Evolutionary conservation across 2,113 vertebrate species (phyloP), one percentile per base, ranked within the genome.

Genomic region (Sula dactylatra): DNA sequence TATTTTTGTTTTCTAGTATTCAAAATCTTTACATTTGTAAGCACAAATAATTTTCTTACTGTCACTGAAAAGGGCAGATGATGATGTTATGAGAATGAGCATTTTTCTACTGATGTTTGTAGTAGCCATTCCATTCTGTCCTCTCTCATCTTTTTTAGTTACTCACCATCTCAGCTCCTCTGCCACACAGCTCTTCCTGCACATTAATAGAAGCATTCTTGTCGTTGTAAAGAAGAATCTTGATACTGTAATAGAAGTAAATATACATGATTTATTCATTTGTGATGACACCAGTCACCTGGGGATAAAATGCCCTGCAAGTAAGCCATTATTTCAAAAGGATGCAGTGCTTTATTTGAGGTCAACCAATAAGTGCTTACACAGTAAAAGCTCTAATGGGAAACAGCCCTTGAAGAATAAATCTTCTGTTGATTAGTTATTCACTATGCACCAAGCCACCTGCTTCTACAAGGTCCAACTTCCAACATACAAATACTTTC

Each of bases 311-410:
- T 62, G 59, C 31, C 76, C 86, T 62, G 62, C 52, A 65, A 92
- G 78, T 38, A 74, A 90, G 81, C n/a, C 58, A 27, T 38, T 84
- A 78, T 88, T 94, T 94, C 90, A 94, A 77, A 92, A 66, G 31
- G 74, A 85, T 86, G 49, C 34, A 79, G 65, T 90, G 65, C 52
- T 96, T 62, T 88, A 64, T 94, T 92, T 91, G 72, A 84, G 90
- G 80, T 85, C 86, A 92, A 36, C 45, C 66, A 77, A 3, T n/a
- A 94, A 96, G 29, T 90, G 77, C 93, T 95, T 87, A 89, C 50
- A 61, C 69, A 91, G 67, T 67, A 59, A 82, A 91, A 93, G 20
- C 34, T 82, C 66, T 85, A 70, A 74, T 50, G 55, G 52, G 36
- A 89, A 93, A 49, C 54, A 83, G 29, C 25, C 40, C 82, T 82